Conservation (phyloP, 1,140 invertebrate species). For the Spodoptera litura region DNA sequence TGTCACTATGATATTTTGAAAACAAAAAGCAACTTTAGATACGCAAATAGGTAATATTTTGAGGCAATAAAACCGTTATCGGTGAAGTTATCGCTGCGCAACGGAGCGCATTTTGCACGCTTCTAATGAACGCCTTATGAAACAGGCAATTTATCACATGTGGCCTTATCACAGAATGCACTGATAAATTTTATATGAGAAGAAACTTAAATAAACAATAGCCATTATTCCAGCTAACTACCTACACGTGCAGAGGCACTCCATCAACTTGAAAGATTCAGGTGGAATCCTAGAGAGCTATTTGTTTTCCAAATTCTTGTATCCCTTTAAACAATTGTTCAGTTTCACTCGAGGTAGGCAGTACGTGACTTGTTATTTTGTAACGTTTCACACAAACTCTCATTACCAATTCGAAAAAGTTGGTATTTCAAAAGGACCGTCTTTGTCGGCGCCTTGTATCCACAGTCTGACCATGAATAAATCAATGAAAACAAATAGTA, state of each 20-base stretch:
- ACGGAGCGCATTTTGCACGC: slow-evolving; percentile 84
- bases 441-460: slow-evolving; percentile 80
- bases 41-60: slow-evolving; percentile 81
- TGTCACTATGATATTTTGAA: slow-evolving; percentile 58
- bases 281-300: slow-evolving; percentile 41
- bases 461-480: slow-evolving; percentile 81
- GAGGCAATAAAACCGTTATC: slow-evolving; percentile 83
- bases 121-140: slow-evolving; percentile 85
- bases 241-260: slow-evolving; percentile 32
- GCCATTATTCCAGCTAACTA: slow-evolving; percentile 53
- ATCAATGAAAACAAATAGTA: slow-evolving; percentile 86
- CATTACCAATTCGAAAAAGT: slow-evolving; percentile 81
- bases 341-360: slow-evolving; percentile 71
- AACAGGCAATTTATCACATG: slow-evolving; percentile 85
- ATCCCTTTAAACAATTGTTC: slow-evolving; percentile 67
- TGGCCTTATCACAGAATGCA: slow-evolving; percentile 78
- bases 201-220: slow-evolving; percentile 80
- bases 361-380: slow-evolving; percentile 75
- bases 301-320: slow-evolving; percentile 71
- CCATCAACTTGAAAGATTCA: neutral
- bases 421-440: slow-evolving; percentile 75
- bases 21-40: slow-evolving; percentile 66
- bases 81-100: slow-evolving; percentile 79
- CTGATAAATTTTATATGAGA: slow-evolving; percentile 82
- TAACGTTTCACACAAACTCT: slow-evolving; percentile 75